Evolutionary conservation across 2,113 vertebrate species (phyloP).

Genomic region (Bubalus kerabau): DNA sequence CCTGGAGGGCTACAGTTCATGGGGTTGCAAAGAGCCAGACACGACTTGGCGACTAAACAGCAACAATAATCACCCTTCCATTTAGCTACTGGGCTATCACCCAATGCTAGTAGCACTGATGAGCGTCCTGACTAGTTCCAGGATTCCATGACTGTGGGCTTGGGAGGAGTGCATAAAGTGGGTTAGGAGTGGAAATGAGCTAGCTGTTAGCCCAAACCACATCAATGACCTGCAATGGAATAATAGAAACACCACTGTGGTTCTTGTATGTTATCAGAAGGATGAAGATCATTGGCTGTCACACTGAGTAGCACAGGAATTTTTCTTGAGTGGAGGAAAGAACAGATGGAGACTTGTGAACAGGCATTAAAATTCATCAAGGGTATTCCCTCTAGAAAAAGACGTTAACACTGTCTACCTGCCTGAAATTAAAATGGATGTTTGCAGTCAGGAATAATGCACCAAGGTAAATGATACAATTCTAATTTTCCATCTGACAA

Average conservation of each 20-base stretch:
- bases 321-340: not conserved
- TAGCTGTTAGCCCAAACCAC: not conserved
- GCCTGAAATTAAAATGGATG: not conserved
- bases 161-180: not conserved
- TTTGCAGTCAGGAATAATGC: not conserved
- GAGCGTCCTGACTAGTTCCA: not conserved
- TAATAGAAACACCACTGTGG: not conserved
- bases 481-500: not conserved
- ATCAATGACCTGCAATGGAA: not conserved
- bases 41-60: not conserved
- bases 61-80: not conserved
- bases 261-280: not conserved
- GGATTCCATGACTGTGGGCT: not conserved
- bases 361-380: not conserved
- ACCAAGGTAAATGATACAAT: not conserved
- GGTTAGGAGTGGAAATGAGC: not conserved
- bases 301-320: not conserved
- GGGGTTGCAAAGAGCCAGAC: not conserved
- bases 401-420: not conserved
- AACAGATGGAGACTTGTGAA: not conserved
- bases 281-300: not conserved
- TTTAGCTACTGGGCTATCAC: not conserved
- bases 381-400: not conserved
- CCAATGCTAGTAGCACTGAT: not conserved
- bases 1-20: not conserved